phyloP scores from a whole-genome alignment of 2,888 invertebrate species.

The Sinodicranocentrus sp. region DNA sequence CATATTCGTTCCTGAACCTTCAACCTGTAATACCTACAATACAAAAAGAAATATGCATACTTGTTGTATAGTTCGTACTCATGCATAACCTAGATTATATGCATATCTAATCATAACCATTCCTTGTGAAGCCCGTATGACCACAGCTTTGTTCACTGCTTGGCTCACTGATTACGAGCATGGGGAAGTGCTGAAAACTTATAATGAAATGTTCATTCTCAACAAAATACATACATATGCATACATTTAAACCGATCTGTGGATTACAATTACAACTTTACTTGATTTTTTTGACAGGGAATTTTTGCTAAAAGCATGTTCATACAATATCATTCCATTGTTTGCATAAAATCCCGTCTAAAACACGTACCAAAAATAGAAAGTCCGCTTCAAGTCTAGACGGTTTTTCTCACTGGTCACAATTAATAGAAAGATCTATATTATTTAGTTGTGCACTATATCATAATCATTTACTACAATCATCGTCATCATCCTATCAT shows the following conservation, averaged over 20 bases:
- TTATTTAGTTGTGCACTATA: not conserved
- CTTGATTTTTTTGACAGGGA: not conserved
- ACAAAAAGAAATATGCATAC: no score
- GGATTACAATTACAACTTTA: not conserved
- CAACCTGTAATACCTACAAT: not conserved
- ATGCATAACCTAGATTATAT: not conserved
- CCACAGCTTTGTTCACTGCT: no score
- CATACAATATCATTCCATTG: not conserved
- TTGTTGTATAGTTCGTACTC: no score
- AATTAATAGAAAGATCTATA: not conserved
- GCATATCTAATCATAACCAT: not conserved
- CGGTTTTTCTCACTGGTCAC: not conserved
- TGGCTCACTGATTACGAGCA: no score
- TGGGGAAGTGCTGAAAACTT: no score
- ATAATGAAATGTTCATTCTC: no score
- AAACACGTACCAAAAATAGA: not conserved
- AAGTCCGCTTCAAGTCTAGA: not conserved
- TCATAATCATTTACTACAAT: not conserved
- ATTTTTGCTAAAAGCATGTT: not conserved
- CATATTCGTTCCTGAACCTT: constrained; percentile 34
- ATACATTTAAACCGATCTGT: no score
- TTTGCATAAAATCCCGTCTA: not conserved
- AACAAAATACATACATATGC: no score
- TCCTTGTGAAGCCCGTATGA: no score
- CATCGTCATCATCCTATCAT: not conserved